A percentile compares a stretch with the other conserved stretches of the same genome.
phyloP scores from a whole-genome alignment of 1,140 invertebrate species.

The Stenopsyche tienmushanensis region DNA sequence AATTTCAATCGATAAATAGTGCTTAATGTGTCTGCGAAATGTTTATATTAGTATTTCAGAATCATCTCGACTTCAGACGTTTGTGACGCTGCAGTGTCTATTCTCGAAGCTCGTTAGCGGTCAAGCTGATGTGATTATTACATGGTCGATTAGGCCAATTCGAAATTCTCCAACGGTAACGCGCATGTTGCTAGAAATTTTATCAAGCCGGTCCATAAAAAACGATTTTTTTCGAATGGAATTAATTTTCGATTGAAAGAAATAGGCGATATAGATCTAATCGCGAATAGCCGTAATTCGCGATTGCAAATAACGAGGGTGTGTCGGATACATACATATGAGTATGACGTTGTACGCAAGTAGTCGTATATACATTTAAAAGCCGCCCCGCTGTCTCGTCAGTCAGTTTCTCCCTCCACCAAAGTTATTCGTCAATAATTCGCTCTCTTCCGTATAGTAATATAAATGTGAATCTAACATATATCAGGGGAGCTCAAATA shows the following conservation, averaged over 20 bases:
- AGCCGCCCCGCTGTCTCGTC: slow-evolving; percentile 26
- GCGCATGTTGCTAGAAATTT: neutral
- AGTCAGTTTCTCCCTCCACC: slow-evolving; percentile 19
- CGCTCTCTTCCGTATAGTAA: slow-evolving; percentile 18
- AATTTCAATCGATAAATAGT: neutral
- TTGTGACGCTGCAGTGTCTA: neutral
- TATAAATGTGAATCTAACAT: neutral
- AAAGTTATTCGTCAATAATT: slow-evolving; percentile 20
- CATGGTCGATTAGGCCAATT: neutral
- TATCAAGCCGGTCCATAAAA: too few species aligned
- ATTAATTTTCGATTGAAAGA: too few species aligned
- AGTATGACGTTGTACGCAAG: neutral
- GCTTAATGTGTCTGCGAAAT: neutral
- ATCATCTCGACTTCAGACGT: neutral
- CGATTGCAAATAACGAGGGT: neutral
- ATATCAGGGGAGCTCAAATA: slow-evolving; percentile 4
- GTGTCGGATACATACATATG: neutral
- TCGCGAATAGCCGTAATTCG: too few species aligned
- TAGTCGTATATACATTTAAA: too few species aligned
- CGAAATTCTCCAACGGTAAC: too few species aligned
- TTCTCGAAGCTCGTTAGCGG: slow-evolving; percentile 5
- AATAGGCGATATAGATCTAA: too few species aligned
- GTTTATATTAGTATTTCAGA: neutral
- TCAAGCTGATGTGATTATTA: neutral
- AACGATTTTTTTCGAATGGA: too few species aligned